These are phyloP conservation scores for Nyctibius grandis DNA, from an alignment of 2,797 vertebrate species.

Conservation along the genomic window DNA sequence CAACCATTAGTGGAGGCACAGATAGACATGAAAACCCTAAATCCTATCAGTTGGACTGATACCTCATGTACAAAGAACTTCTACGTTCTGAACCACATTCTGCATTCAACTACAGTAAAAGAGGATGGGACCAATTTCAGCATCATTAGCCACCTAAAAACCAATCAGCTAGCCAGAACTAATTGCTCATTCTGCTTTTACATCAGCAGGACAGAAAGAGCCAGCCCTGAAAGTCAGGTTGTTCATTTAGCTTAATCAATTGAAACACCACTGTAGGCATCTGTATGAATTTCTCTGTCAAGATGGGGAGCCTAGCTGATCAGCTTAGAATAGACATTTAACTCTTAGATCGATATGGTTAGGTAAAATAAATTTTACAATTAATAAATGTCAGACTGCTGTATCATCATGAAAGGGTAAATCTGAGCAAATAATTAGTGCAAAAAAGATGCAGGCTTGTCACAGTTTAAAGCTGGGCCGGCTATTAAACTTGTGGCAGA, in stretches of 20 bases:
- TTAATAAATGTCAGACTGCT: neutral
- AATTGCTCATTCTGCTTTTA: neutral
- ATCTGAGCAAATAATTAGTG: neutral
- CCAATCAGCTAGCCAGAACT: neutral
- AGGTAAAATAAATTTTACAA: neutral
- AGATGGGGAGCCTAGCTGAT: neutral
- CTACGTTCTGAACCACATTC: neutral
- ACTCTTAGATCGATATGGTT: neutral
- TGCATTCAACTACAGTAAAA: neutral
- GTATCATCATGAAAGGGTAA: neutral
- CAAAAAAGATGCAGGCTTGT: neutral
- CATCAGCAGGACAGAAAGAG: neutral
- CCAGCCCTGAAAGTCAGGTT: neutral
- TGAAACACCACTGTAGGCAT: neutral
- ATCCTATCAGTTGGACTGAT: neutral
- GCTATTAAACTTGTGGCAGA: too few species aligned
- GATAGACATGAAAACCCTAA: neutral
- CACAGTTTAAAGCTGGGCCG: too few species aligned
- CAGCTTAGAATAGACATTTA: neutral
- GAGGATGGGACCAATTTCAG: neutral
- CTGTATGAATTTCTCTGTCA: neutral
- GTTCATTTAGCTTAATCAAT: neutral
- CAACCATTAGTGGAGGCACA: neutral
- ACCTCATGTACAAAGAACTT: neutral
- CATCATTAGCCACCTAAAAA: neutral